Conservation (phyloP, 2,113 vertebrate species). For the Anolis carolinensis region DNA sequence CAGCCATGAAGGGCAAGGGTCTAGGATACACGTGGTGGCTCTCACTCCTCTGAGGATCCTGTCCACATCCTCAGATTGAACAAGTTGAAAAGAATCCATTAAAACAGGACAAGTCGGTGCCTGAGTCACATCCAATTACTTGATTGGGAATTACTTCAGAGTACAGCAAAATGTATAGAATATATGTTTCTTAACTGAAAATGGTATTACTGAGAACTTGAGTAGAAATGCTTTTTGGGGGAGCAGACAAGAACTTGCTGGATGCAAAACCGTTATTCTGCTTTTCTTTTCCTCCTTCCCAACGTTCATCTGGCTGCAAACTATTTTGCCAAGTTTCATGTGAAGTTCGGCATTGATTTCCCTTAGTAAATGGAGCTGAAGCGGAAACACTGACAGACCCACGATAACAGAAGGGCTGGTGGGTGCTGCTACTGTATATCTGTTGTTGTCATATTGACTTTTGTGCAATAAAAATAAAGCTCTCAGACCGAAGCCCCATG, state of each 20-base stretch:
- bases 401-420: slow-evolving; percentile 67
- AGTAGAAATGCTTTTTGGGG: not conserved
- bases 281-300: slow-evolving; percentile 33
- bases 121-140: too few relatives aligned
- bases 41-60: too few relatives aligned
- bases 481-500: slow-evolving; percentile 76
- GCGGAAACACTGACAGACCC: slow-evolving; percentile 68
- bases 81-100: too few relatives aligned
- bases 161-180: not conserved
- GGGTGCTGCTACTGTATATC: slow-evolving; percentile 70
- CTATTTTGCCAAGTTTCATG: slow-evolving; percentile 57
- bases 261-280: slow-evolving; percentile 27
- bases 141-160: not conserved
- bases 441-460: slow-evolving; percentile 72
- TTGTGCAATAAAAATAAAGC: slow-evolving; percentile 77
- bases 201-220: not conserved
- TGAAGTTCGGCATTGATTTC: slow-evolving; percentile 66
- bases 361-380: slow-evolving; percentile 65
- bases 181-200: not conserved
- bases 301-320: slow-evolving; percentile 43
- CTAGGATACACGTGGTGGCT: too few relatives aligned
- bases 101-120: too few relatives aligned
- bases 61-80: too few relatives aligned
- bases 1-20: too few relatives aligned
- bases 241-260: not conserved